These are phyloP conservation scores for Bolborhynchus lineola DNA, from an alignment of 2,113 vertebrate species.

Conservation along the genomic window DNA sequence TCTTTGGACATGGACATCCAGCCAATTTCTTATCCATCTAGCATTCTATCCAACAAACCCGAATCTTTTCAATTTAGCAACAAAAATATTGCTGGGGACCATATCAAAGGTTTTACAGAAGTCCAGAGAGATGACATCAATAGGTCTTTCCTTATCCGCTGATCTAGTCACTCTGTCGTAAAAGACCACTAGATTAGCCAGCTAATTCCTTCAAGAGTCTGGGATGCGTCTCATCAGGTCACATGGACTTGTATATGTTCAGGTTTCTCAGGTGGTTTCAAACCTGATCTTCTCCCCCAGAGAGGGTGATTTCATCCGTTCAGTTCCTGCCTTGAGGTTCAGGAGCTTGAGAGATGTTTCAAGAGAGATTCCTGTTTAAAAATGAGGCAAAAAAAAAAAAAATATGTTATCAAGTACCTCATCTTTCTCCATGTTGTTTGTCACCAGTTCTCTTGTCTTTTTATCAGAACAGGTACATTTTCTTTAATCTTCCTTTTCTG, in stretches of 20 bases:
- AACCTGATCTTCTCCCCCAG: neutral
- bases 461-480: neutral
- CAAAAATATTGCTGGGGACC: neutral
- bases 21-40: neutral
- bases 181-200: neutral
- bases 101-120: neutral
- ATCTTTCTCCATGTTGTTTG: neutral
- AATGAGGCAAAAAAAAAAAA: neutral
- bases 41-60: neutral
- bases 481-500: neutral
- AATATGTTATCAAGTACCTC: neutral
- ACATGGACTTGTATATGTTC: neutral
- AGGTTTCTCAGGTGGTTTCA: neutral
- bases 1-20: fast-evolving
- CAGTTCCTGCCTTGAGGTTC: neutral
- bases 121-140: too few species aligned
- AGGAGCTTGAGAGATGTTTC: neutral
- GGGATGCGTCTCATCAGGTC: neutral
- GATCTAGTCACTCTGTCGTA: neutral
- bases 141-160: neutral
- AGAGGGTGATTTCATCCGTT: neutral
- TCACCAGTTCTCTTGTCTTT: neutral
- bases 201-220: neutral
- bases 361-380: neutral
- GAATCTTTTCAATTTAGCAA: neutral